A percentile compares a stretch with the other conserved stretches of the same genome.
Conservation (phyloP, 2,888 invertebrate genomes). For the Leptopilina myrica region DNA sequence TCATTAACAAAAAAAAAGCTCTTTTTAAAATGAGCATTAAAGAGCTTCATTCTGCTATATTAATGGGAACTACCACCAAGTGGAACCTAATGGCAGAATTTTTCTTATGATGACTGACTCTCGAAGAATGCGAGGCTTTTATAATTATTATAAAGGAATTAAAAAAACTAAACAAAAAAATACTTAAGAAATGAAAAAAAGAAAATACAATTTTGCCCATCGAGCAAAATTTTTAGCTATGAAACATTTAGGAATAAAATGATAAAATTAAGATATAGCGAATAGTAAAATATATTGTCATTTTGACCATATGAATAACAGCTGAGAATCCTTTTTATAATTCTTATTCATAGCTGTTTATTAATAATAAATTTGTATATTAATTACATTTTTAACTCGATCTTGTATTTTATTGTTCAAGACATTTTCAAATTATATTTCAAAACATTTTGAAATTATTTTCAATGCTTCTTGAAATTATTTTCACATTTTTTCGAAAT, state of each 20-base stretch:
- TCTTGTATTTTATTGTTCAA: neutral
- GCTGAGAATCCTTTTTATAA: constrained; percentile 18
- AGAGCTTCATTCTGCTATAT: constrained; percentile 14
- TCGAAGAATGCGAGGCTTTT: constrained; percentile 24
- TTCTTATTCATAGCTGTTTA: constrained; percentile 23
- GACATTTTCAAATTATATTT: too few relatives aligned
- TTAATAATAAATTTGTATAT: constrained; percentile 3
- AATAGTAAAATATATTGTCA: constrained; percentile 25
- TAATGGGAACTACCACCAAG: constrained; percentile 20
- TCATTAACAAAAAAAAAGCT: constrained; percentile 5
- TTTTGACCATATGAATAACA: constrained; percentile 5
- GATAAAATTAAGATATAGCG: constrained; percentile 25
- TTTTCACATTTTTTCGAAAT: too few relatives aligned
- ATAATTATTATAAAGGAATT: neutral
- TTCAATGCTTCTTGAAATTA: too few relatives aligned
- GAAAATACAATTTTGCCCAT: neutral
- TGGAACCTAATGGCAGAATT: constrained; percentile 29
- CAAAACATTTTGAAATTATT: too few relatives aligned
- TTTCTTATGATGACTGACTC: constrained; percentile 22
- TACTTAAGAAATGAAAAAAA: neutral
- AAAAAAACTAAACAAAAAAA: neutral
- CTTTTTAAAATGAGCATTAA: constrained; percentile 12
- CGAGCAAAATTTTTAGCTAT: constrained; percentile 11
- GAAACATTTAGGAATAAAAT: constrained; percentile 10
- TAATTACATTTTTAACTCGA: constrained; percentile 23